A percentile compares a stretch with the other conserved stretches of the same genome.
These are phyloP conservation scores for Cnemophilus loriae DNA, from an alignment of 2,113 vertebrate genomes.

Conservation along the genomic window DNA sequence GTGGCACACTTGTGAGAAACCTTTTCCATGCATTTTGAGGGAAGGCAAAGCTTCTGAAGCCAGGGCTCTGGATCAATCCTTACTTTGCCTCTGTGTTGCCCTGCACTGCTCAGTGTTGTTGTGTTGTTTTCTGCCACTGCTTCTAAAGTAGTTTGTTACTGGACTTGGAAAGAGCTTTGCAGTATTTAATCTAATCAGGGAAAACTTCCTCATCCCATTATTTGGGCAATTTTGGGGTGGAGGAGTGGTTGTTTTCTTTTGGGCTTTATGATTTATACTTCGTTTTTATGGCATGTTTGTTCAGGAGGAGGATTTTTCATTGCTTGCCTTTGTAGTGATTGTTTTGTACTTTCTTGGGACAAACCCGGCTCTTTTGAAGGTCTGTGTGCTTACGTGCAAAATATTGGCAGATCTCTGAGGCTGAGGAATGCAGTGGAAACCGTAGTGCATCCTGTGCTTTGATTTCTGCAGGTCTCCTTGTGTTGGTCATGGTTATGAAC, in stretches of 20 bases:
- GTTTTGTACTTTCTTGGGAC: conserved; percentile 67
- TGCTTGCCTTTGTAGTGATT: conserved; percentile 69
- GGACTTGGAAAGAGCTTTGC: conserved; percentile 57
- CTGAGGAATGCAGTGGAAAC: conserved; percentile 65
- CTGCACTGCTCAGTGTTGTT: not conserved
- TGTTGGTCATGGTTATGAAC: not conserved
- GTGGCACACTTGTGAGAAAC: not conserved
- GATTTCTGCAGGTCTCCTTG: conserved; percentile 55
- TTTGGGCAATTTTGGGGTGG: conserved; percentile 59
- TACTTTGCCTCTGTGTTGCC: not conserved
- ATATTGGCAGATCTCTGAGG: conserved; percentile 60
- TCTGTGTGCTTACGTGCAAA: conserved; percentile 53
- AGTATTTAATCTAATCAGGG: conserved; percentile 64
- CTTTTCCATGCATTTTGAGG: not conserved
- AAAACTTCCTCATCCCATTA: conserved; percentile 60
- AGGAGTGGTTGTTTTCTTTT: conserved; percentile 62
- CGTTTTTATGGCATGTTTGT: conserved; percentile 51
- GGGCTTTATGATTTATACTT: conserved; percentile 51
- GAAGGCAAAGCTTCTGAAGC: not conserved
- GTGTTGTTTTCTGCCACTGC: conserved; percentile 35
- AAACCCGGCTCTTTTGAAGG: conserved; percentile 71
- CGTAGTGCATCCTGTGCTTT: conserved; percentile 64
- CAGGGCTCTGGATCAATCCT: not conserved
- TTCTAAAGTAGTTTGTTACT: conserved; percentile 41
- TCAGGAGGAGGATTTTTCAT: conserved; percentile 69